Evolutionary conservation across 2,888 invertebrate genomes (phyloP).

Genomic region (Colostygia pectinataria): DNA sequence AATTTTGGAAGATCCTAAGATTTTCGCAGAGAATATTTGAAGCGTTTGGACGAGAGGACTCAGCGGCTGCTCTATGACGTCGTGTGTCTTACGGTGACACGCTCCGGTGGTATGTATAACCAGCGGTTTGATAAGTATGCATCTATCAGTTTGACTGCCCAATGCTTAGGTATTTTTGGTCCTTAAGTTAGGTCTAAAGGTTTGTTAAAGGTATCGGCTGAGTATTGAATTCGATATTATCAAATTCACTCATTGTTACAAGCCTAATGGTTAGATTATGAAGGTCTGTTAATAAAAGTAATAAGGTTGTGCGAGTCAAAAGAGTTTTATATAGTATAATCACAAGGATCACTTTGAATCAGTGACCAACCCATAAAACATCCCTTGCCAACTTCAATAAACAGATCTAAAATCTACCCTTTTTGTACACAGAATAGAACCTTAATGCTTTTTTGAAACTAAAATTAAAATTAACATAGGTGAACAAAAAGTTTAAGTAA

Average conservation of each 20-base stretch:
- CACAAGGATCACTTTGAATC: too few relatives aligned
- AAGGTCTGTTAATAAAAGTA: too few relatives aligned
- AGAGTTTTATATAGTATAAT: too few relatives aligned
- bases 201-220: not conserved
- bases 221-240: not conserved
- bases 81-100: constrained; percentile 71
- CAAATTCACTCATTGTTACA: not conserved
- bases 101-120: constrained; percentile 78
- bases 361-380: too few relatives aligned
- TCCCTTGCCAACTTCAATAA: too few relatives aligned
- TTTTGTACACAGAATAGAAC: not conserved
- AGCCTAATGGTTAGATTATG: not conserved
- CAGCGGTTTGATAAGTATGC: constrained; percentile 66
- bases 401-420: not conserved
- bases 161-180: constrained; percentile 9
- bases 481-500: not conserved
- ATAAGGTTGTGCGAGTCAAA: too few relatives aligned
- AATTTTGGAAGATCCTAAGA: constrained; percentile 78
- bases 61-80: constrained; percentile 40
- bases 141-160: constrained; percentile 19
- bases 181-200: not conserved
- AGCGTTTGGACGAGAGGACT: constrained; percentile 45
- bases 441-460: constrained; percentile 10
- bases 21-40: constrained; percentile 77
- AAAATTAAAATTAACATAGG: constrained; percentile 10